Conservation (phyloP, 2,888 invertebrate genomes). For the Scaptomyza tumidula region DNA sequence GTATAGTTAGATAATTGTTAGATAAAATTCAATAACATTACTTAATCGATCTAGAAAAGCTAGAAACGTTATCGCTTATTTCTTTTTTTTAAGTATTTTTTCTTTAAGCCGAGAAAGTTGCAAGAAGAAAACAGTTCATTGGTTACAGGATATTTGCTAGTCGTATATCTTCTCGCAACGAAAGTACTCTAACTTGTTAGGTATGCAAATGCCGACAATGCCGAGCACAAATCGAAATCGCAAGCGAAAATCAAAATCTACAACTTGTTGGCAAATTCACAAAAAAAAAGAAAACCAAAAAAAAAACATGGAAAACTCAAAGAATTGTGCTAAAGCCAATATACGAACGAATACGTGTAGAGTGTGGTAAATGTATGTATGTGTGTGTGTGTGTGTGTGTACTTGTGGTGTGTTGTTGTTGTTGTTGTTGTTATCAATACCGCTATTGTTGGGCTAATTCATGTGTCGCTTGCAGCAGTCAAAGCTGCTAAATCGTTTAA, state of each 20-base stretch:
- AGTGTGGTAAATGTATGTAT: conserved; percentile 3
- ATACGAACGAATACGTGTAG: not conserved
- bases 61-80: too few relatives aligned
- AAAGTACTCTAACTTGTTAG: not conserved
- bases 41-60: too few relatives aligned
- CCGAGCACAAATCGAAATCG: conserved; percentile 52
- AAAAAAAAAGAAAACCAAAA: not conserved
- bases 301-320: conserved; percentile 14
- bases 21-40: too few relatives aligned
- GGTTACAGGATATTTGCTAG: not conserved
- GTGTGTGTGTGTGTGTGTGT: not conserved
- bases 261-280: conserved; percentile 62
- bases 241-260: conserved; percentile 76
- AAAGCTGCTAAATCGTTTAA: conserved; percentile 72
- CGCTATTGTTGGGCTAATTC: conserved; percentile 76
- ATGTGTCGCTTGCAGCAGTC: conserved; percentile 74
- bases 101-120: too few relatives aligned
- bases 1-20: too few relatives aligned
- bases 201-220: conserved; percentile 61
- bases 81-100: too few relatives aligned
- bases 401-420: not conserved
- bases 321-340: conserved; percentile 37
- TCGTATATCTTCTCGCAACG: not conserved
- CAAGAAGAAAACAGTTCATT: too few relatives aligned
- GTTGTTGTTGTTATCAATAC: conserved; percentile 44